Evolutionary conservation across 2,113 vertebrate species (phyloP), one percentile per base, ranked within the genome.

Genomic region (Cercocebus atys): DNA sequence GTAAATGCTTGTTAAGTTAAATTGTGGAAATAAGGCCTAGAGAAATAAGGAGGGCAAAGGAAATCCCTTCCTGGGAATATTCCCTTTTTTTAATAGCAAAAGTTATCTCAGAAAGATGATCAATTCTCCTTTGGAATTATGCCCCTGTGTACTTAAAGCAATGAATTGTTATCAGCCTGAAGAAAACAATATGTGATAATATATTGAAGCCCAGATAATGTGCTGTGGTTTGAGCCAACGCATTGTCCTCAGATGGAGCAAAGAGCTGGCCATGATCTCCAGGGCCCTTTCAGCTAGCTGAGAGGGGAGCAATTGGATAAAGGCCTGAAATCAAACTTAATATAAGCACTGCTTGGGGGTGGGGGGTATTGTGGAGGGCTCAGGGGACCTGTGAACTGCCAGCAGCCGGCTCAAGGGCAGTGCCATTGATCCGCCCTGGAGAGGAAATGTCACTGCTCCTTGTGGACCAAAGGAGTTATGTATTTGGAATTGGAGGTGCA

Each of bases 51-150:
- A 83, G 9, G 5, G 35, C 70, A 92, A 23, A 92, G 30, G 0
- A 52, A 98, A 98, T 97, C 59, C 78, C 88, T 96, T 96, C 94
- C 93, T 98, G 98, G 94, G 93, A 98, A 97, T 90, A 98, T 94
- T 90, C 92, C 88, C 93, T 97, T 97, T 97, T 90, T 97, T 81
- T 76, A 93, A 70, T 68, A 96, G 97, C 94, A 97, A 98, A 96
- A 98, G 97, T 94, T 97, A 97, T 98, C 97, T 95, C 96, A 98
- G 47, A 97, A 83, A 97, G 59, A 30, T 98, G 98, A 98, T 98
- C 97, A 98, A 20, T 98, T 98, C 96, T 97, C 81, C 95, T 97
- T 66, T 95, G 94, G 90, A 98, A 96, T 87, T 94, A 86, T 97
- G 94, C 96, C 96, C 90, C 0, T 0, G 96, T 98, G 96, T 97